phyloP scores from a whole-genome alignment of 1,140 invertebrate genomes.

The Eriocheir sinensis region DNA sequence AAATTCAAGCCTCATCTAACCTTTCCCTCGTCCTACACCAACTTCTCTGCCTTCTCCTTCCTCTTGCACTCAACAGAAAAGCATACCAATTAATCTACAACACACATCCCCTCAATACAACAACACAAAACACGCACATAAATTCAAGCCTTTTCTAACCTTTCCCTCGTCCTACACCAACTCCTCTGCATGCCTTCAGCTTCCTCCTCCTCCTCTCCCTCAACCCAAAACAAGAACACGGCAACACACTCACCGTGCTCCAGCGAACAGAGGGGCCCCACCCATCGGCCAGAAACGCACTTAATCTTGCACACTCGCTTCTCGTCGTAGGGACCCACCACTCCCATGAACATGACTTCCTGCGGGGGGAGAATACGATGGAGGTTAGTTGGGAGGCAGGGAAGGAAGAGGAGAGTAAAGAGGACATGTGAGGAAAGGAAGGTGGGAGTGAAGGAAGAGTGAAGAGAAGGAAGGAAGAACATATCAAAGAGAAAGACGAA shows the following conservation, averaged over 20 bases:
- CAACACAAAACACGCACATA: not conserved
- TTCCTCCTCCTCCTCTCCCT: too few relatives aligned
- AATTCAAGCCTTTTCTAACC: not conserved
- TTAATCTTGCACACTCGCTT: slow-evolving; percentile 90
- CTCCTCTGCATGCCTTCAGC: too few relatives aligned
- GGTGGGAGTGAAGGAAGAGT: not conserved
- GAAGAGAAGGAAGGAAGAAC: not conserved
- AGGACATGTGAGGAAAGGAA: not conserved
- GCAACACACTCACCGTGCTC: slow-evolving; percentile 63
- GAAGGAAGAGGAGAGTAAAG: not conserved
- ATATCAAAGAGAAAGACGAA: too few relatives aligned
- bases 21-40: not conserved
- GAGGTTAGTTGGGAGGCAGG: not conserved
- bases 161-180: not conserved
- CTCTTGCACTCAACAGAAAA: not conserved
- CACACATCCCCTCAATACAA: not conserved
- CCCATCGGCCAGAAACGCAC: slow-evolving; percentile 90
- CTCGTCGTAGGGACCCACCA: slow-evolving; percentile 87
- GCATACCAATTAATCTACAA: too few relatives aligned
- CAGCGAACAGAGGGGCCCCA: slow-evolving; percentile 87
- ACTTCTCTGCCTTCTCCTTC: too few relatives aligned
- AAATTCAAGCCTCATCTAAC: not conserved
- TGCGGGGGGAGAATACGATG: slow-evolving; percentile 27
- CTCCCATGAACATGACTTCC: slow-evolving; percentile 85
- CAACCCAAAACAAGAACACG: not conserved